phyloP scores from a whole-genome alignment of 2,888 invertebrate genomes.

The Drosophila neonasuta region DNA sequence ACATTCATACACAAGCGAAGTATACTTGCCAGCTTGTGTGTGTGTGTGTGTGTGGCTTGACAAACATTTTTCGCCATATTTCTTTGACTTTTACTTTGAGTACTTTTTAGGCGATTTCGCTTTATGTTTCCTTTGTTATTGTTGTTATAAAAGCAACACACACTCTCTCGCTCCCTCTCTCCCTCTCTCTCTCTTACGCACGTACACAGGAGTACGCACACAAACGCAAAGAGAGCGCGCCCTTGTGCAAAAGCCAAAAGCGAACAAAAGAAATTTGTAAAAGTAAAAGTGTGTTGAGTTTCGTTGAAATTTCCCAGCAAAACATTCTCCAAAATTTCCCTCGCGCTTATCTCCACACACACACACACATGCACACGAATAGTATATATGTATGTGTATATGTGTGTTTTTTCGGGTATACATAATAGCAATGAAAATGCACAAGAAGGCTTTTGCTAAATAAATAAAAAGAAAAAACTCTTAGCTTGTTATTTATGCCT shows the following conservation, averaged over 20 bases:
- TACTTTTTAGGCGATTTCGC: conserved; percentile 49
- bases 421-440: conserved; percentile 57
- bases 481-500: conserved; percentile 10
- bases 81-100: conserved; percentile 42
- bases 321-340: conserved; percentile 69
- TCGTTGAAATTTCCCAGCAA: conserved; percentile 62
- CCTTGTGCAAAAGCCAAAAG: conserved; percentile 40
- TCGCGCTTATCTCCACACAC: conserved; percentile 42
- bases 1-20: conserved; percentile 4
- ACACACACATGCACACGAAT: conserved; percentile 14
- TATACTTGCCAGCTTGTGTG: conserved; percentile 5
- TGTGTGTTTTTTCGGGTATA: conserved; percentile 58
- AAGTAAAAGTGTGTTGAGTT: conserved; percentile 77
- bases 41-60: conserved; percentile 25
- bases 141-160: conserved; percentile 50
- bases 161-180: conserved; percentile 8
- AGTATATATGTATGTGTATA: neutral
- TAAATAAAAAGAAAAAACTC: neutral
- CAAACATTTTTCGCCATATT: conserved; percentile 52
- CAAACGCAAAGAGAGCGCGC: conserved; percentile 35
- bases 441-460: conserved; percentile 18
- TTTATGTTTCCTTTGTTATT: conserved; percentile 57
- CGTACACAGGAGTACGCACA: conserved; percentile 7
- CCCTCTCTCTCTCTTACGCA: conserved; percentile 1
- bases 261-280: conserved; percentile 47